These are phyloP conservation scores for Leucoma salicis DNA, from an alignment of 2,888 invertebrate species.

Conservation along the genomic window DNA sequence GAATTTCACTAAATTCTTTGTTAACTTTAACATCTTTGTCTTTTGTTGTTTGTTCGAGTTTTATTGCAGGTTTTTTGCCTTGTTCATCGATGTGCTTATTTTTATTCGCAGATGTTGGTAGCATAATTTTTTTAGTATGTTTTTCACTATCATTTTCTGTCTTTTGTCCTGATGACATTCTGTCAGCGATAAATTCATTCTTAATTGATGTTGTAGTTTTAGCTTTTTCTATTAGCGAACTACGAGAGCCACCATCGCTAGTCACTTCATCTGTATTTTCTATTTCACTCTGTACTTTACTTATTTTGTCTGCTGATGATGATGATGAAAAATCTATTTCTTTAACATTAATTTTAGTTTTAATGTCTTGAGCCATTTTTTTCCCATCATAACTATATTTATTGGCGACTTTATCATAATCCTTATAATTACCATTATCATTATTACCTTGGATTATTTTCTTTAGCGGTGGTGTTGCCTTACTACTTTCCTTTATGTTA, in stretches of 20 bases:
- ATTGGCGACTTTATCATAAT: not conserved
- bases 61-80: slow-evolving; percentile 22
- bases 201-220: too few relatives aligned
- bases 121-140: slow-evolving; percentile 3
- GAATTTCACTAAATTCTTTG: slow-evolving; percentile 10
- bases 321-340: not conserved
- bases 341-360: slow-evolving; percentile 2
- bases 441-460: not conserved
- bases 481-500: too few relatives aligned
- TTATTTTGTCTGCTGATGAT: too few relatives aligned
- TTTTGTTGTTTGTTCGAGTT: slow-evolving; percentile 16
- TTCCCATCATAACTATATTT: not conserved
- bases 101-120: too few relatives aligned
- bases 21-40: slow-evolving; percentile 20
- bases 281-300: too few relatives aligned
- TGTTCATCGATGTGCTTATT: slow-evolving; percentile 1
- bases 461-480: too few relatives aligned
- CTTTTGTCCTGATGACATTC: not conserved
- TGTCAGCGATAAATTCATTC: too few relatives aligned
- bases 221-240: too few relatives aligned
- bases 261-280: too few relatives aligned
- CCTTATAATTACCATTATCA: slow-evolving; percentile 2
- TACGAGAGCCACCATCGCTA: too few relatives aligned
- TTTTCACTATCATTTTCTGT: slow-evolving; percentile 9
- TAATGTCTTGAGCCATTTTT: not conserved